Base-by-base conservation (phyloP, 2,113 vertebrate species). In the Eolophus roseicapilla region DNA sequence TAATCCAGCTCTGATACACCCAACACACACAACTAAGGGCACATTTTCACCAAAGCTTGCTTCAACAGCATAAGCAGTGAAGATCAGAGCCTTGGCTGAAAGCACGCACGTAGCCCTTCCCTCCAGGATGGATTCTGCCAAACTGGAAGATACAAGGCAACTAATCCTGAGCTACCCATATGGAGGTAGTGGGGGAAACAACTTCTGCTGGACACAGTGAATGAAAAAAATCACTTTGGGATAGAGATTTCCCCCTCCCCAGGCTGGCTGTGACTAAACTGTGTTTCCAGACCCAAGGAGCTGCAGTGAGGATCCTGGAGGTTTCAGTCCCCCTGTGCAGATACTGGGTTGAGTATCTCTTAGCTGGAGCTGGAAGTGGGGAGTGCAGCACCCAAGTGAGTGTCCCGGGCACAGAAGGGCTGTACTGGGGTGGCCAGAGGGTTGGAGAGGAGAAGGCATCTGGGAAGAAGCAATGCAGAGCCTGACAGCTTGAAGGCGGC, bases 401-500 rank as follows among this genome's bases (percentile, higher is more conserved):
- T 62, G 88, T 59, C 57, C 5, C 4, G 3, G 82, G 60, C 75
- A n/a, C 31, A 5, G 81, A 77, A 78, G 47, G 92, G 71, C 89
- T 88, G 75, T 1, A 4, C 39, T 59, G 88, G 79, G 44, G 55
- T 11, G 1, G 64, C 29, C 15, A 2, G 47, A 62, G 47, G 65
- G 17, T 19, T 75, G 70, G 35, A 39, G 31, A 0, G 29, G 88
- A 86, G 75, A 82, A 95, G 77, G 88, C 57, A 44, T 94, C 74
- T 78, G 84, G 76, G 92, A 94, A 91, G 95, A n/a, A 89, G 95
- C 65, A 92, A 63, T 6, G n/a, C 76, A 29, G 73, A 82, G 86
- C 79, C 88, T 96, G 96, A 97, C 96, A 97, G 93, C 76, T 62
- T 12, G 0, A 84, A 95, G 60, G 62, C 12, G 0, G 73, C 90